Evolutionary conservation across 2,113 vertebrate genomes (phyloP).

Genomic region (Bothrops jararaca): DNA sequence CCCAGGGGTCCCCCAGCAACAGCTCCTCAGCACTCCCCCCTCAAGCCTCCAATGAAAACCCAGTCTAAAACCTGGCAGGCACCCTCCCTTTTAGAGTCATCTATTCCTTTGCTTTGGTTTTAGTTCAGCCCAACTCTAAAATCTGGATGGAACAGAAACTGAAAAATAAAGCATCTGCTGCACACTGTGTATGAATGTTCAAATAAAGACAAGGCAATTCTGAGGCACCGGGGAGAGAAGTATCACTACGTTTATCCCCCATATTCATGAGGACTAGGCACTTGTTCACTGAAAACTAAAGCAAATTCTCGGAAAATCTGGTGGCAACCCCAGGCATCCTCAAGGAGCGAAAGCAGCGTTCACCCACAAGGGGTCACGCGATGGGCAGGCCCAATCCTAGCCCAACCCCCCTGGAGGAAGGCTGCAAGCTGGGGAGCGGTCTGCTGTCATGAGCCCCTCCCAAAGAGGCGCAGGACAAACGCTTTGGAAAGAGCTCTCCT

Average conservation of each 20-base stretch:
- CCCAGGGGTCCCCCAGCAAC: background rate
- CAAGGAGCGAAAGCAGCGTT: background rate
- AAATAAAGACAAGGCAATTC: background rate
- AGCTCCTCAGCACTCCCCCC: background rate
- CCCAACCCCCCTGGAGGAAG: background rate
- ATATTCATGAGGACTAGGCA: background rate
- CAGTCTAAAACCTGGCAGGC: background rate
- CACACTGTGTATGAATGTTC: background rate
- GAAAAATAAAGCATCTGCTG: background rate
- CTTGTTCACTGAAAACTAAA: background rate
- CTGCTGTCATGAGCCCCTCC: background rate
- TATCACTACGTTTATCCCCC: background rate
- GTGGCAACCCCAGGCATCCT: background rate
- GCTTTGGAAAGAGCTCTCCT: accelerated
- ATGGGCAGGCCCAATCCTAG: background rate
- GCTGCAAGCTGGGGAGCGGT: background rate
- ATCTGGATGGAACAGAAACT: background rate
- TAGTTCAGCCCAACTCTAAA: background rate
- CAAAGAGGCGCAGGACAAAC: too few species aligned
- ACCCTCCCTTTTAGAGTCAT: accelerated
- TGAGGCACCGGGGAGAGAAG: background rate
- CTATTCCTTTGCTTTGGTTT: background rate
- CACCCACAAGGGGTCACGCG: background rate
- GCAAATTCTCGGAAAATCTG: background rate
- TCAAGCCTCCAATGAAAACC: background rate